A percentile compares a stretch with the other conserved stretches of the same genome.
These are phyloP conservation scores for Echinarachnius parma DNA, from an alignment of 53 echinoderm and acorn worm genomes.

Conservation along the genomic window DNA sequence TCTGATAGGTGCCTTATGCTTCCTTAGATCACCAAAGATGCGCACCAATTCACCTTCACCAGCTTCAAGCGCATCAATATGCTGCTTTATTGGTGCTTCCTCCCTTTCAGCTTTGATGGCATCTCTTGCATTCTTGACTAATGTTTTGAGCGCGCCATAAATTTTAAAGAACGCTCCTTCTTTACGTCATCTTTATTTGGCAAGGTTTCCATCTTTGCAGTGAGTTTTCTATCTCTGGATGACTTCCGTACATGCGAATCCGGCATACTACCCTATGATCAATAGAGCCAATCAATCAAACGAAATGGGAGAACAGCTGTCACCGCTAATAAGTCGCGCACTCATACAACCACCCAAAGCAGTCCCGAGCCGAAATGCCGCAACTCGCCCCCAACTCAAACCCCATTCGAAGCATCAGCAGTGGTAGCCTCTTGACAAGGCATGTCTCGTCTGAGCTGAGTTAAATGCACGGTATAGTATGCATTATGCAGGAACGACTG, in stretches of 20 bases:
- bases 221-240: slow-evolving; percentile 7
- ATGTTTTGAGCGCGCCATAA: slow-evolving; percentile 6
- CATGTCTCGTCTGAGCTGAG: no score
- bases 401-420: no score
- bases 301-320: no score
- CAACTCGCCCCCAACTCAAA: no score
- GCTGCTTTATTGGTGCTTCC: slow-evolving; percentile 3
- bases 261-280: background rate
- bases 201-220: slow-evolving; percentile 15
- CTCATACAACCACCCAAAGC: no score
- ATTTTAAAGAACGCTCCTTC: slow-evolving; percentile 33
- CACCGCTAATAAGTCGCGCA: no score
- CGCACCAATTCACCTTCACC: slow-evolving; percentile 15
- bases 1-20: background rate
- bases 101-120: background rate
- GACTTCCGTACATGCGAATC: slow-evolving; percentile 7
- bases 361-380: no score
- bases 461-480: no score
- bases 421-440: no score
- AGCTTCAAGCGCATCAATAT: background rate
- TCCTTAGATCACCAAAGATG: background rate
- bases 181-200: slow-evolving; percentile 7
- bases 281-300: no score
- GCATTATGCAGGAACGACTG: no score
- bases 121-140: slow-evolving; percentile 12